Percentiles rank a stretch among this genome's conserved stretches.
Evolutionary conservation across 2,113 vertebrate genomes (phyloP).

Genomic region (Herpailurus yagouaroundi): DNA sequence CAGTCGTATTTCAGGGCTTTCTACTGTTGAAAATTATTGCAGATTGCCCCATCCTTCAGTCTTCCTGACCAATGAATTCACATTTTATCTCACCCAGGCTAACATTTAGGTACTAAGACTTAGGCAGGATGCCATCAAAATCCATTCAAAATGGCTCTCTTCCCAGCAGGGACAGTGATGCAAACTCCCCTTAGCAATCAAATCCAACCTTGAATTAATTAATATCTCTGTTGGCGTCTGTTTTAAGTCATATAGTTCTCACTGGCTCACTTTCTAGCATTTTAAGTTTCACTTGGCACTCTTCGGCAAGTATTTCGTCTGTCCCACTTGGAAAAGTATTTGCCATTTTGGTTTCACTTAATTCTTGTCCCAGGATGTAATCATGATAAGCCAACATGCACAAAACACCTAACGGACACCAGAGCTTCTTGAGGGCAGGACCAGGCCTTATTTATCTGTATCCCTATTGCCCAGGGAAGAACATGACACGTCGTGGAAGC

Average conservation of each 20-base stretch:
- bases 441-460: not conserved
- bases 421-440: not conserved
- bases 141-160: conserved; percentile 75
- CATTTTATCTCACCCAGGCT: conserved; percentile 58
- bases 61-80: conserved; percentile 65
- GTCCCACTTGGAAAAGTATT: conserved; percentile 55
- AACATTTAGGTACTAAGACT: conserved; percentile 59
- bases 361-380: conserved; percentile 33
- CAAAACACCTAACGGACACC: not conserved
- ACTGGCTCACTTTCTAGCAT: conserved; percentile 62
- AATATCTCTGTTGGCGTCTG: conserved; percentile 73
- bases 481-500: not conserved
- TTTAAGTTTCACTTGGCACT: conserved; percentile 61
- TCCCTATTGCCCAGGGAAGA: not conserved
- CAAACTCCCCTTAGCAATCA: conserved; percentile 70
- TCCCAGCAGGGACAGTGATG: conserved; percentile 69
- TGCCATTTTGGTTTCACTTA: conserved; percentile 50
- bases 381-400: not conserved
- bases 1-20: conserved; percentile 38
- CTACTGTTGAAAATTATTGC: conserved; percentile 58
- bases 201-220: conserved; percentile 77
- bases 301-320: conserved; percentile 57
- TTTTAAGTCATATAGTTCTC: conserved; percentile 68
- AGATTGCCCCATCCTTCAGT: conserved; percentile 38
- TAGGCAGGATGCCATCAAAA: conserved; percentile 74